Evolutionary conservation across 2,797 vertebrate species (phyloP).

Genomic region (Anolis apletophallus): DNA sequence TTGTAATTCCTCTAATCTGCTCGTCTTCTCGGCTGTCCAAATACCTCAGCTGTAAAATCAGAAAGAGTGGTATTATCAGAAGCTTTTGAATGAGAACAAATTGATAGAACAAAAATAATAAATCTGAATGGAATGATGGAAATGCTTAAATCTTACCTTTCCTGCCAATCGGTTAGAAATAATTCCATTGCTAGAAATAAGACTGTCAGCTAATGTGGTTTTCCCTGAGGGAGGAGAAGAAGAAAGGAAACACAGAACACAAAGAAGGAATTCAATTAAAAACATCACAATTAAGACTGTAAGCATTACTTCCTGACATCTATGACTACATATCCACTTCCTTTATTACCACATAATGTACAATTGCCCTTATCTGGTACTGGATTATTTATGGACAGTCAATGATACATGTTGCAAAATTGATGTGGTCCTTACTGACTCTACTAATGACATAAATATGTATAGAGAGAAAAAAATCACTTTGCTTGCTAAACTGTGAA

Average conservation of each 20-base stretch:
- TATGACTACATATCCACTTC: no score
- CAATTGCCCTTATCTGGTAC: not conserved
- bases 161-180: conserved; percentile 94
- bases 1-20: conserved; percentile 95
- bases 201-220: conserved; percentile 94
- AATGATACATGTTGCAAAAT: not conserved
- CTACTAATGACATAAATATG: no score
- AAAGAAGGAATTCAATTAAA: not conserved
- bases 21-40: conserved; percentile 97
- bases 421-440: not conserved
- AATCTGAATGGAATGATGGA: not conserved
- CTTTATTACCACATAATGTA: not conserved
- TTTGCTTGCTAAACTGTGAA: no score
- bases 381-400: not conserved
- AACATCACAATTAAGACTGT: not conserved
- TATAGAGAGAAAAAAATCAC: no score
- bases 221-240: conserved; percentile 79
- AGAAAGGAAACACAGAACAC: not conserved
- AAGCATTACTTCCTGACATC: not conserved
- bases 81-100: not conserved
- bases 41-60: conserved; percentile 86
- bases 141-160: conserved; percentile 81
- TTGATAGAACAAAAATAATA: fast-evolving
- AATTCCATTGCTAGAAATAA: conserved; percentile 96
- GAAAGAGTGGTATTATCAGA: not conserved